phyloP scores from a whole-genome alignment of 2,113 vertebrate genomes.

The Hippocampus comes region DNA sequence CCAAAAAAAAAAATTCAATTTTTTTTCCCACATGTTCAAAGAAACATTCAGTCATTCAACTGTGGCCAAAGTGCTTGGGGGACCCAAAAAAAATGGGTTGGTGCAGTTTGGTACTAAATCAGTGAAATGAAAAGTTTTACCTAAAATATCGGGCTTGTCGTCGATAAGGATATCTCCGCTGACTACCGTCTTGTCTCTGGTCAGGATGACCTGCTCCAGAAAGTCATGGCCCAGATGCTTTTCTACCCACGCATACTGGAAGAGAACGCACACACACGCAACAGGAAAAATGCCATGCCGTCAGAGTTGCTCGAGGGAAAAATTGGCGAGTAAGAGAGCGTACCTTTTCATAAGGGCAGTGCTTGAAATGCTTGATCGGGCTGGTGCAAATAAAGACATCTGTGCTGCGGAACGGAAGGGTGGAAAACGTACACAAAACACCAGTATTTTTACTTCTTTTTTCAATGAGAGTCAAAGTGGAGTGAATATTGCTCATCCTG shows the following conservation, averaged over 20 bases:
- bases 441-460: background rate
- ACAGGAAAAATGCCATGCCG: constrained; percentile 1
- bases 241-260: constrained; percentile 93
- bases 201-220: constrained; percentile 88
- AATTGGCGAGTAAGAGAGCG: constrained; percentile 28
- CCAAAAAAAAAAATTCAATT: too few relatives aligned
- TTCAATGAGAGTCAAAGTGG: background rate
- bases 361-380: constrained; percentile 84
- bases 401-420: constrained; percentile 74
- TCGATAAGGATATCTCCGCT: constrained; percentile 90
- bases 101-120: background rate
- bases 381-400: constrained; percentile 97
- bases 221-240: constrained; percentile 87
- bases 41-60: too few relatives aligned
- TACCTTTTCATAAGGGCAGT: constrained; percentile 95
- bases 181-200: constrained; percentile 90
- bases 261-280: constrained; percentile 5
- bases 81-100: background rate
- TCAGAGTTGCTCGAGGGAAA: background rate
- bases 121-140: constrained; percentile 48
- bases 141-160: constrained; percentile 86
- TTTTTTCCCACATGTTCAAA: too few relatives aligned
- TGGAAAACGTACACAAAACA: constrained; percentile 4
- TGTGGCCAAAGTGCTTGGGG: too few relatives aligned
- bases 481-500: background rate